Evolutionary conservation across 1,140 invertebrate genomes (phyloP).

Genomic region (Sycophaga agraensis): DNA sequence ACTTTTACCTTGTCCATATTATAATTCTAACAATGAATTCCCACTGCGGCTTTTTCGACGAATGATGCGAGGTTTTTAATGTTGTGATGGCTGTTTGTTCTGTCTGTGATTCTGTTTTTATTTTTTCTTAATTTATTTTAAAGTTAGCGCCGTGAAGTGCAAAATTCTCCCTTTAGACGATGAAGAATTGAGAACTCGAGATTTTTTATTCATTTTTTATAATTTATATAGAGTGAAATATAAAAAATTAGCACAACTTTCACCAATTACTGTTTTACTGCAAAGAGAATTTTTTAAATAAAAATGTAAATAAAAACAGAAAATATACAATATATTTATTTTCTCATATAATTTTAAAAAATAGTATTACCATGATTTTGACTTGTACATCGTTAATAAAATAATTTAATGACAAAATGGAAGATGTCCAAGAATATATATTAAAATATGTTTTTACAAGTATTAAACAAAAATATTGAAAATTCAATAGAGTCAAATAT

Average conservation of each 20-base stretch:
- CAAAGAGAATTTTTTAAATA: not conserved
- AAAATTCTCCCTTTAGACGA: not conserved
- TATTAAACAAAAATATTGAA: no score
- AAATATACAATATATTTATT: no score
- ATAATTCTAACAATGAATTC: not conserved
- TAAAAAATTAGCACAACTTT: not conserved
- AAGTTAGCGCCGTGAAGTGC: not conserved
- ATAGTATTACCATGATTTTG: no score
- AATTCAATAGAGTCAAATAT: no score
- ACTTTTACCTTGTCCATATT: no score
- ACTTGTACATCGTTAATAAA: no score
- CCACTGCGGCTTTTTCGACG: not conserved
- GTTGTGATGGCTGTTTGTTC: slow-evolving; percentile 10
- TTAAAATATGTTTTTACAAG: no score
- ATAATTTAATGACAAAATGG: no score
- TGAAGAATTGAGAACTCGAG: slow-evolving; percentile 5
- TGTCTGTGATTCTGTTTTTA: not conserved
- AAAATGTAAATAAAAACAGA: not conserved
- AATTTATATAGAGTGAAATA: not conserved
- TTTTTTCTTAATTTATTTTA: no score
- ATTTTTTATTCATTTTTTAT: not conserved
- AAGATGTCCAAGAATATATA: no score
- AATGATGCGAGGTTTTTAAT: slow-evolving; percentile 1
- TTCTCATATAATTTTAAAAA: no score
- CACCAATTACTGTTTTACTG: not conserved